phyloP scores from a whole-genome alignment of 2,113 vertebrate species.

The Trogon surrucura region DNA sequence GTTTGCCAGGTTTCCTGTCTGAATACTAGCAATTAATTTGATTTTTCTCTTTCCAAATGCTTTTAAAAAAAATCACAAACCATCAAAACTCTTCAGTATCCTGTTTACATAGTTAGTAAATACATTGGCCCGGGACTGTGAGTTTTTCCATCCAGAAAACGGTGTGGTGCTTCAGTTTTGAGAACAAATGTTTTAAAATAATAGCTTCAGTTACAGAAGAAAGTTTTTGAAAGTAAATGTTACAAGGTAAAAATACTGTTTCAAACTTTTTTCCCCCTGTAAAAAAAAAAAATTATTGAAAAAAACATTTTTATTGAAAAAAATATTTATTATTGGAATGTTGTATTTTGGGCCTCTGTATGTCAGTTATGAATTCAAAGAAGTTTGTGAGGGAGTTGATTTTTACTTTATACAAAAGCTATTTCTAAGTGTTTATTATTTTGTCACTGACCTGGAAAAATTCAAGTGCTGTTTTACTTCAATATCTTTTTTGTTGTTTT shows the following conservation, averaged over 20 bases:
- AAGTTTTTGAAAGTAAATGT: neutral
- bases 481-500: neutral
- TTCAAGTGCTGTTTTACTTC: neutral
- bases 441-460: neutral
- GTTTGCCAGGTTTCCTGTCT: neutral
- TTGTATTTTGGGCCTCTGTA: neutral
- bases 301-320: neutral
- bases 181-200: neutral
- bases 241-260: neutral
- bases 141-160: neutral
- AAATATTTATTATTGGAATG: fast-evolving
- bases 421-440: neutral
- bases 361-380: neutral
- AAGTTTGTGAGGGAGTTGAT: fast-evolving
- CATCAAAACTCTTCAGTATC: neutral
- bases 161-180: neutral
- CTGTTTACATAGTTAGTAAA: neutral
- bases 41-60: neutral
- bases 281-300: neutral
- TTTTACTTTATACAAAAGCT: neutral
- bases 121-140: neutral
- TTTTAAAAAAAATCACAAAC: neutral
- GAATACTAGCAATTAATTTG: neutral
- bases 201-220: neutral
- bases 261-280: neutral